Conservation (phyloP, 2,113 vertebrate genomes). For the Colistium nudipinnis region DNA sequence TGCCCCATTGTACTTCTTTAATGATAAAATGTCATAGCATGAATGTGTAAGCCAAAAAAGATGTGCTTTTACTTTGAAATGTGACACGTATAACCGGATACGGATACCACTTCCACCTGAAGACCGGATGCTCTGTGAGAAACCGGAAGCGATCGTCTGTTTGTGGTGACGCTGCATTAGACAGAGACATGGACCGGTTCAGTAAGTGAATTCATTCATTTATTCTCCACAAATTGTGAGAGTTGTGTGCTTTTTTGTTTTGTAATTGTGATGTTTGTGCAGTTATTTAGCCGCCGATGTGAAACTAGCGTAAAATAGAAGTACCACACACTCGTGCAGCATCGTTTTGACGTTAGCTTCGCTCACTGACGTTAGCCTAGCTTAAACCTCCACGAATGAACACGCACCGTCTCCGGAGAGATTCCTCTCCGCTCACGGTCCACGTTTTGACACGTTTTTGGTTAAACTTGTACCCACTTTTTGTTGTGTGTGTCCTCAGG, state of each 20-base stretch:
- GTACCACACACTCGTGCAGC: neutral
- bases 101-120: neutral
- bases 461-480: neutral
- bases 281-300: neutral
- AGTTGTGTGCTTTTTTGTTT: neutral
- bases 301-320: neutral
- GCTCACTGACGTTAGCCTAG: constrained; percentile 13
- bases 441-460: neutral
- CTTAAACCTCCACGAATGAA: constrained; percentile 55
- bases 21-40: no score
- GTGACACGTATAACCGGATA: constrained; percentile 30
- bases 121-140: constrained; percentile 14
- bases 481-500: constrained; percentile 76
- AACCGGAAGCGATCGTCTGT: constrained; percentile 74
- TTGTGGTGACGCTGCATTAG: constrained; percentile 84
- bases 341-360: constrained; percentile 38
- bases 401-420: neutral
- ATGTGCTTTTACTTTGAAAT: constrained; percentile 63
- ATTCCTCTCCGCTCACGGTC: neutral
- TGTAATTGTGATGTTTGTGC: rapidly evolving
- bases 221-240: neutral
- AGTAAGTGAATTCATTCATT: constrained; percentile 70
- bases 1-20: no score
- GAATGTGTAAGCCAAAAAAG: neutral
- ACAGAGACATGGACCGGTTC: constrained; percentile 79